Conservation (phyloP, 2,113 vertebrate genomes). For the Cromileptes altivelis region DNA sequence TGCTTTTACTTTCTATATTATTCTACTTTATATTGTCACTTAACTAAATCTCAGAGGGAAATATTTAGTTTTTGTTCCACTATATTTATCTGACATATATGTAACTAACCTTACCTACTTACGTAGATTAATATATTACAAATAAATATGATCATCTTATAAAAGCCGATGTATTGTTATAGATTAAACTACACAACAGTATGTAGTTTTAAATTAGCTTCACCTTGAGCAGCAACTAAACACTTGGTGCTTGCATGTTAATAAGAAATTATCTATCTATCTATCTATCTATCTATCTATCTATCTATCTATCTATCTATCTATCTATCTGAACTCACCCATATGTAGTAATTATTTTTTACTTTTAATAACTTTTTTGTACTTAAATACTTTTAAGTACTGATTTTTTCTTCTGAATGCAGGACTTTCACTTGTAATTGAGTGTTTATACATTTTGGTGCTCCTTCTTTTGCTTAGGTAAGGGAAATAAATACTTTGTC, state of each 20-base stretch:
- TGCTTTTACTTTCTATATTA: background rate
- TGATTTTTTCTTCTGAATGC: background rate
- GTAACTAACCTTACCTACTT: background rate
- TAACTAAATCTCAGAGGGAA: background rate
- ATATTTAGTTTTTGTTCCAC: background rate
- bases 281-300: too few species aligned
- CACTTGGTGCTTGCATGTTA: background rate
- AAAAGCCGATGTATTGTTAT: background rate
- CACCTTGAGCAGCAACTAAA: background rate
- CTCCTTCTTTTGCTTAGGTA: conserved; percentile 15
- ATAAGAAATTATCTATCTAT: too few species aligned
- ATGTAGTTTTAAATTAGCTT: background rate
- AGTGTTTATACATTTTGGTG: conserved; percentile 2
- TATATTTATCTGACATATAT: background rate
- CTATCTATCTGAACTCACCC: too few species aligned
- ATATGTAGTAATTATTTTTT: background rate
- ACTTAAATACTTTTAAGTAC: background rate
- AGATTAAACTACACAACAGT: background rate
- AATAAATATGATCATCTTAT: background rate
- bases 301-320: too few species aligned
- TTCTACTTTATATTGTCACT: background rate
- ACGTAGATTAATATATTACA: background rate
- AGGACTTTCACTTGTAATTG: conserved; percentile 6
- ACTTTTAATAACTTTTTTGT: background rate
- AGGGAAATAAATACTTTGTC: conserved; percentile 11